Conservation (phyloP, 2,797 vertebrate genomes). For the Alauda arvensis region DNA sequence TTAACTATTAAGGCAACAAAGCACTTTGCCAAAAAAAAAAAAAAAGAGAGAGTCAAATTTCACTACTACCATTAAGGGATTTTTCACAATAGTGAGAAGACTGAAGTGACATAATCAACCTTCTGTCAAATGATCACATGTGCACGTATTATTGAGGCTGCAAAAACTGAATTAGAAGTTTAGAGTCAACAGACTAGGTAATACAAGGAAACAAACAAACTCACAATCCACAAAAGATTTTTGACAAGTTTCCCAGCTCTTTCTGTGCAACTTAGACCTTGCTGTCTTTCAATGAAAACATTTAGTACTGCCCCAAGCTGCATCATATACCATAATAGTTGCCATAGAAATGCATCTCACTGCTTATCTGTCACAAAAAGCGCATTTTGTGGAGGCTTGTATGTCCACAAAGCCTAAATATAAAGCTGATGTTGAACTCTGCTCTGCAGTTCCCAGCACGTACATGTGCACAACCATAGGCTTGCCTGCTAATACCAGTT, state of each 20-base stretch:
- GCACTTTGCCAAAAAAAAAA: conserved; percentile 16
- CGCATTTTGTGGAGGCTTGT: not conserved
- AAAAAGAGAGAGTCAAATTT: conserved; percentile 43
- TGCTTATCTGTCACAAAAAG: not conserved
- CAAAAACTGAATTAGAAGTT: not conserved
- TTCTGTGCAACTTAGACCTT: not conserved
- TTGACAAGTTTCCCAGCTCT: not conserved
- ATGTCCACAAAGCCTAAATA: not conserved
- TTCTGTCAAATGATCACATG: conserved; percentile 23
- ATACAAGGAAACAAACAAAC: not conserved
- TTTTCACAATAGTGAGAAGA: conserved; percentile 42
- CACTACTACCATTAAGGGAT: conserved; percentile 53
- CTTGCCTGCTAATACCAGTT: not conserved
- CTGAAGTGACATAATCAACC: conserved; percentile 17
- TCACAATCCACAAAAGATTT: not conserved
- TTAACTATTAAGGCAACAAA: conserved; percentile 72
- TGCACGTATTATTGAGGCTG: not conserved
- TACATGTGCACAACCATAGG: not conserved
- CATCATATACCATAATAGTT: not conserved
- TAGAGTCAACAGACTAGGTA: not conserved
- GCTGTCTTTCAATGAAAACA: not conserved
- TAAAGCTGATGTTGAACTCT: not conserved
- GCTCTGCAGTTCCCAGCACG: not conserved
- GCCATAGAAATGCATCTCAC: not conserved
- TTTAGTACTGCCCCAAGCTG: not conserved